Evolutionary conservation across 2,888 invertebrate genomes (phyloP), one percentile per base, ranked within the genome.

Genomic region (Pecten maximus): DNA sequence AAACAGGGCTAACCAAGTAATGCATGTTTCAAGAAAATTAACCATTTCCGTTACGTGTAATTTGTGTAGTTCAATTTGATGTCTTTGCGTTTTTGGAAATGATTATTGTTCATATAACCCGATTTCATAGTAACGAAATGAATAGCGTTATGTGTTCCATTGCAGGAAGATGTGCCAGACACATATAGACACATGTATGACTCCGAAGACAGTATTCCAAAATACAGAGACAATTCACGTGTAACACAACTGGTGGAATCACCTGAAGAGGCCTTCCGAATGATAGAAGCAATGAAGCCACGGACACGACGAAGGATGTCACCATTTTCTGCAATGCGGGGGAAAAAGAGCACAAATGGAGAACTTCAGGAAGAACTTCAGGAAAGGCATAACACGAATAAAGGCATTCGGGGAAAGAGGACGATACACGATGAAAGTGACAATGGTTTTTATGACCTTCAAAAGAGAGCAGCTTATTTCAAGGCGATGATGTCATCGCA

Each of bases 241-340:
- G 74, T 74, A 8, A 74, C 74, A 74, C 74, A 74, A 74, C 74
- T 74, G 74, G 74, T 74, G 28, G 74, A 74, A 74, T 74, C 74
- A 74, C 74, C 74, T 35, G 74, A 74, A 74, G 35, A 74, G 74
- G 74, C 74, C 74, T 74, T 74, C 35, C 74, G 74, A 74, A 74
- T 74, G 74, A 74, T 74, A 74, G 74, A 74, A 35, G 74, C 74
- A 74, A 74, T 74, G 74, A 74, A 74, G 74, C 23, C 74, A 74
- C 19, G 74, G 74, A 35, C 74, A 28, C 28, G 74, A 74, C 19
- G 74, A 74, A 74, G 74, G 28, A 74, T 74, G 74, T 28, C 74
- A 28, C 35, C 28, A 15, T 74, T 74, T 74, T 74, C 74, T 28
- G 74, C 74, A 15, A 74, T 74, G 74, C 28, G 74, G 6, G 74